Evolutionary conservation across 2,797 vertebrate genomes (phyloP).

Genomic region (Danio choprae): DNA sequence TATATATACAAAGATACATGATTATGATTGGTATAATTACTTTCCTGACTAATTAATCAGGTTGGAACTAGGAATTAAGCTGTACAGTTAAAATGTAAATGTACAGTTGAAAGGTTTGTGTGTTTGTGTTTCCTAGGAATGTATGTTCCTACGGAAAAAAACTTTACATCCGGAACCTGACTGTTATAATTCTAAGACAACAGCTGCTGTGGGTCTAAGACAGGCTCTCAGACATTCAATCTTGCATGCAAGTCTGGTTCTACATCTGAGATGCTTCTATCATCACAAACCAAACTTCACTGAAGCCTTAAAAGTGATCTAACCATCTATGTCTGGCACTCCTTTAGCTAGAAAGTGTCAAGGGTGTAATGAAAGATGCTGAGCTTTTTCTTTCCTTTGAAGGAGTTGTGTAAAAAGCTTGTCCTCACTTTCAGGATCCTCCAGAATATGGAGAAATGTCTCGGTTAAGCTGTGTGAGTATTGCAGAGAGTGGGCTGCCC

Average conservation of each 20-base stretch:
- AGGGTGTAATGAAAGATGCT: slow-evolving; percentile 37
- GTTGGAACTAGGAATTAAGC: too few relatives aligned
- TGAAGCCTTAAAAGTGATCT: slow-evolving; percentile 7
- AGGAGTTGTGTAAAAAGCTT: slow-evolving; percentile 20
- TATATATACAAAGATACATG: too few relatives aligned
- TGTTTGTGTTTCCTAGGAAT: not conserved
- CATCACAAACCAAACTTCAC: slow-evolving; percentile 4
- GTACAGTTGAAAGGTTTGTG: not conserved
- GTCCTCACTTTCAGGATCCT: slow-evolving; percentile 11
- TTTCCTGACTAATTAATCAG: too few relatives aligned
- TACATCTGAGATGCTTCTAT: not conserved
- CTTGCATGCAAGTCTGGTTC: not conserved
- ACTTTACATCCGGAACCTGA: not conserved
- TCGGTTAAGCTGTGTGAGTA: slow-evolving; percentile 11
- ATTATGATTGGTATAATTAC: too few relatives aligned
- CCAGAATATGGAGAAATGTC: slow-evolving; percentile 6
- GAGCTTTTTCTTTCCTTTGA: slow-evolving; percentile 20
- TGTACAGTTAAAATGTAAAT: too few relatives aligned
- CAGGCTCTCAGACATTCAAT: not conserved
- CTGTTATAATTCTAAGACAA: slow-evolving; percentile 23
- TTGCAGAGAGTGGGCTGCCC: slow-evolving; percentile 20
- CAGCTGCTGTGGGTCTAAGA: slow-evolving; percentile 3
- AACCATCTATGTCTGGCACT: not conserved
- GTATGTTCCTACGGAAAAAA: not conserved
- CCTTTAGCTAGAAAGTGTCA: slow-evolving; percentile 4